Evolutionary conservation across 1,140 invertebrate species (phyloP).

Genomic region (Neuroterus valhalla): DNA sequence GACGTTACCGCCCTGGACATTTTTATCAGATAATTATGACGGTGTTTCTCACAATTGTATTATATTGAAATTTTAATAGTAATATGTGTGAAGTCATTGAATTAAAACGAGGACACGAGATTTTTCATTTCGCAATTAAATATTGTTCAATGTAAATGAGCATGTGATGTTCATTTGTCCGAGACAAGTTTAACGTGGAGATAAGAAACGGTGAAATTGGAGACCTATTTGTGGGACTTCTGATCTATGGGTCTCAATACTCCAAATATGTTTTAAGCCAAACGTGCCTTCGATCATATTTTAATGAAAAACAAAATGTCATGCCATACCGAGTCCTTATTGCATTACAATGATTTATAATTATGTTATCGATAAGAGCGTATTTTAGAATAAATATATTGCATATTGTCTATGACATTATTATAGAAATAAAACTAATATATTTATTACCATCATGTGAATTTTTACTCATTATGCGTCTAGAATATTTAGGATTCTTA

Average conservation of each 20-base stretch:
- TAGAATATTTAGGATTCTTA: no score
- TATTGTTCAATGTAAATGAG: not conserved
- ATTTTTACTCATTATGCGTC: conserved; percentile 7
- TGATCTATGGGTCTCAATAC: not conserved
- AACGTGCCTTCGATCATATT: conserved; percentile 59
- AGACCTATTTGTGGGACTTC: not conserved
- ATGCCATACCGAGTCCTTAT: conserved; percentile 38
- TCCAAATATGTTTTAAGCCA: conserved; percentile 35
- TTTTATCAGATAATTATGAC: conserved; percentile 6
- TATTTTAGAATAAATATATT: conserved; percentile 57
- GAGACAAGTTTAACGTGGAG: not conserved
- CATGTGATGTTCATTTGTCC: not conserved
- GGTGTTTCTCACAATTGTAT: conserved; percentile 10
- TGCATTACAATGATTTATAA: conserved; percentile 54
- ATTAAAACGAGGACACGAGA: not conserved
- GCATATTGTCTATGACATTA: conserved; percentile 65
- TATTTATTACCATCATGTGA: conserved; percentile 63
- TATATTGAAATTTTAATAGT: not conserved
- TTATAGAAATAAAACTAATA: conserved; percentile 67
- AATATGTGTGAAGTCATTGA: not conserved
- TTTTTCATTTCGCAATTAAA: not conserved
- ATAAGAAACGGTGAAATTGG: not conserved
- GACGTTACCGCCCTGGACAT: not conserved
- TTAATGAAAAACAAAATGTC: conserved; percentile 32
- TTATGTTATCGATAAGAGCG: conserved; percentile 56